phyloP scores from a whole-genome alignment of 1,140 invertebrate species.

The Triops cancriformis region DNA sequence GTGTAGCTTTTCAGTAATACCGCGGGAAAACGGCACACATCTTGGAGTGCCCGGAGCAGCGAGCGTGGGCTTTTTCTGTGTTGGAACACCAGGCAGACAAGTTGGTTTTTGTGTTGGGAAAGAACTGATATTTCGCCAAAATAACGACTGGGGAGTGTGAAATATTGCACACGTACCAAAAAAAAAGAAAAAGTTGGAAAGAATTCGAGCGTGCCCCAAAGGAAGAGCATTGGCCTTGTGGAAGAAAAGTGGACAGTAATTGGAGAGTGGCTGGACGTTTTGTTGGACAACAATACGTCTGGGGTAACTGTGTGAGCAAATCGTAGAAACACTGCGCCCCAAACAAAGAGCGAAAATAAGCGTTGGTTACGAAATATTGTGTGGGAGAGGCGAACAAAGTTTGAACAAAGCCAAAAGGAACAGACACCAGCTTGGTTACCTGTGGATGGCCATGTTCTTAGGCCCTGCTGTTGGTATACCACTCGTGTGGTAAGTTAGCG shows the following conservation, averaged over 20 bases:
- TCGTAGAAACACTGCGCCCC: no score
- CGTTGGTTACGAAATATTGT: not conserved
- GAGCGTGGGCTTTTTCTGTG: not conserved
- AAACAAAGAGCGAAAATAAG: not conserved
- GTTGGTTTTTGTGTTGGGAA: not conserved
- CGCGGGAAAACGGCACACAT: not conserved
- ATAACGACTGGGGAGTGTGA: not conserved
- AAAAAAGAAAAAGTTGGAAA: not conserved
- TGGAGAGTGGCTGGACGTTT: no score
- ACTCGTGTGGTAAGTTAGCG: conserved; percentile 4
- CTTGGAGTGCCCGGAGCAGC: not conserved
- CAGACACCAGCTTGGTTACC: not conserved
- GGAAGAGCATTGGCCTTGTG: no score
- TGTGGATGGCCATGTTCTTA: conserved; percentile 13
- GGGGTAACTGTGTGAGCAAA: no score
- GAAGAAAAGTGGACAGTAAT: no score
- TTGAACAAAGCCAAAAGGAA: not conserved
- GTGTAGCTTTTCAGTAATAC: conserved; percentile 9
- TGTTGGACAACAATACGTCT: no score
- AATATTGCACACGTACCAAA: no score
- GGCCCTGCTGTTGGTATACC: not conserved
- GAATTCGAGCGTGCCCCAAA: no score
- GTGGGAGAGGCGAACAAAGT: not conserved
- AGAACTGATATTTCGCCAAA: not conserved
- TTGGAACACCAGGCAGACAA: not conserved